Evolutionary conservation across 1,140 invertebrate species (phyloP).

Genomic region (Trypoxylus dichotomus): DNA sequence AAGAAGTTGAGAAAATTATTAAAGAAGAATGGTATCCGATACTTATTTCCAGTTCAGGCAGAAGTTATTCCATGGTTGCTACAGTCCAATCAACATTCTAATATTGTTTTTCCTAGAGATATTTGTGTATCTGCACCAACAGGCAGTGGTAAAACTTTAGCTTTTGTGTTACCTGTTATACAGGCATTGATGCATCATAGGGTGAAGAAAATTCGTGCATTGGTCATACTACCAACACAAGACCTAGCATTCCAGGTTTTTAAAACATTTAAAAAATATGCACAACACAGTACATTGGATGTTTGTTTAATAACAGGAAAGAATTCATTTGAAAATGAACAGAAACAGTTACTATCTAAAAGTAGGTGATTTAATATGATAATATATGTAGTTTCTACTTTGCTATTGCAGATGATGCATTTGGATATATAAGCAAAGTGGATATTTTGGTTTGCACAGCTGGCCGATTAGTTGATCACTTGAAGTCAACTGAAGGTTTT

Average conservation of each 20-base stretch:
- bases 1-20: constrained; percentile 65
- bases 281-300: constrained; percentile 69
- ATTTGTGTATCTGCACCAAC: constrained; percentile 97
- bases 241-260: constrained; percentile 89
- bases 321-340: constrained; percentile 73
- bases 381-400: neutral
- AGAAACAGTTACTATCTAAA: constrained; percentile 70
- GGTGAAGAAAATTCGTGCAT: constrained; percentile 70
- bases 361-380: constrained; percentile 53
- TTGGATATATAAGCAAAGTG: constrained; percentile 58
- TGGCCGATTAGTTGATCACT: constrained; percentile 89
- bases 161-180: constrained; percentile 91
- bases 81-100: constrained; percentile 60
- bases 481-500: constrained; percentile 86
- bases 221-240: constrained; percentile 89
- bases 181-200: constrained; percentile 64
- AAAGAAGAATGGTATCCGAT: constrained; percentile 70
- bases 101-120: constrained; percentile 74
- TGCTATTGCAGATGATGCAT: constrained; percentile 43
- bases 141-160: constrained; percentile 96
- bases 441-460: constrained; percentile 95
- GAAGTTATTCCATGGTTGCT: constrained; percentile 82
- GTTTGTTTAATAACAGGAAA: constrained; percentile 75
- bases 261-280: constrained; percentile 78
- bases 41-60: constrained; percentile 88